Base-by-base conservation (phyloP, 2,888 invertebrate genomes). In the Dynastes hyllus region DNA sequence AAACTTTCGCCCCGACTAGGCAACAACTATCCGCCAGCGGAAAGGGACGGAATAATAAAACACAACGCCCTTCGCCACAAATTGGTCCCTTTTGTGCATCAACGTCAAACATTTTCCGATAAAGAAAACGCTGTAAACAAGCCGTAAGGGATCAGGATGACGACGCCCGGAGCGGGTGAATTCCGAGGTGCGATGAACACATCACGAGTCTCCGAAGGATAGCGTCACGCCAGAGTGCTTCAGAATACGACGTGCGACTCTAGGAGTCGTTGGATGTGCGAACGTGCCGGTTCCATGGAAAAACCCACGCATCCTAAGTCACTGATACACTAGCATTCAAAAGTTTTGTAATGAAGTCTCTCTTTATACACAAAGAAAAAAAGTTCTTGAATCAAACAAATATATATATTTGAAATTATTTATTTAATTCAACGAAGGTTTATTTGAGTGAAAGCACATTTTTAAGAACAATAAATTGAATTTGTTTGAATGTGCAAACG, bases 131-230 rank as follows among this genome's bases (percentile, higher is more conserved):
- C 80, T 83, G 86, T 84, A 85, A 86, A 86, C 86, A 86, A 85
- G 85, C 85, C 85, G 85, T 85, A 83, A 86, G 86, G 87, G 86
- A 86, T 85, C 85, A 80, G 80, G 77, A 73, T 77, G 51, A 22
- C 70, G 78, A 22, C 11, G 37, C 22, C 55, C 22, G 16, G 45
- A 6, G 73, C 58, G 40, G 40, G 6, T 9, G 73, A 61, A 71
- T 55, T 22, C 37, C 71, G 71, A 71, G 71, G 71, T 63, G 73
- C 71, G 71, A 75, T 40, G n/a, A 27, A 75, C 40, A 73, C 40
- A 66, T 81, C 81, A 50, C 45, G 73, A 45, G 73, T 75, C 73
- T 75, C 73, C 76, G 79, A 76, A 80, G 81, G 81, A 82, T 81
- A 80, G 81, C 78, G 76, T 80, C 78, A 29, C 77, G 78, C 78